Evolutionary conservation across 2,797 vertebrate genomes (phyloP).

Genomic region (Ataeniobius toweri): DNA sequence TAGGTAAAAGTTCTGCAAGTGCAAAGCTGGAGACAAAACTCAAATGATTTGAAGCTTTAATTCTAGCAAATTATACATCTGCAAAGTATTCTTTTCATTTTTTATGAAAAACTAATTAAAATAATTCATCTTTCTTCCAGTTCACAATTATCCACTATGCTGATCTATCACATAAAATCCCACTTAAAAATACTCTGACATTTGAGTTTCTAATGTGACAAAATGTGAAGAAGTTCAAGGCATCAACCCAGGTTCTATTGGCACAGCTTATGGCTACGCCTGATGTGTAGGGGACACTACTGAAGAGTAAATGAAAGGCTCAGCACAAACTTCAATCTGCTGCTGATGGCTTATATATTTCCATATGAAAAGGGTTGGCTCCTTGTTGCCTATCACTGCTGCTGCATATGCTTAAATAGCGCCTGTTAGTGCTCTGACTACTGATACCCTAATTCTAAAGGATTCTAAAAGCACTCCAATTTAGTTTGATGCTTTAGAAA

Average conservation of each 20-base stretch:
- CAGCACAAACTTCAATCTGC: constrained; percentile 33
- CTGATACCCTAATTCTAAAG: constrained; percentile 9
- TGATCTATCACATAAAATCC: background rate
- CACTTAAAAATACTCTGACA: no score
- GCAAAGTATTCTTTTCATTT: no score
- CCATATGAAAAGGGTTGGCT: constrained; percentile 39
- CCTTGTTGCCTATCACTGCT: constrained; percentile 36
- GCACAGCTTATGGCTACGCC: constrained; percentile 25
- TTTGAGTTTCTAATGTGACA: background rate
- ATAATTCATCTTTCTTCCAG: background rate
- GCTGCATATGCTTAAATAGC: constrained; percentile 22
- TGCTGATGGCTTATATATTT: constrained; percentile 51
- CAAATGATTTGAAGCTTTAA: no score
- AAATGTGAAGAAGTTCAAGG: background rate
- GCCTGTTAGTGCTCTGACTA: constrained; percentile 10
- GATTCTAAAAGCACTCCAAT: constrained; percentile 44
- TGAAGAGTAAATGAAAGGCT: constrained; percentile 34
- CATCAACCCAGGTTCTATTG: constrained; percentile 17
- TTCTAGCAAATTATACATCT: no score
- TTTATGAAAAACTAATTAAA: no score
- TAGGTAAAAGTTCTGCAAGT: no score
- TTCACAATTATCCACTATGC: background rate
- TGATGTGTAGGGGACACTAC: constrained; percentile 42
- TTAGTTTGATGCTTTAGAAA: constrained; percentile 28
- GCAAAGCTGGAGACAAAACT: no score